Base-by-base conservation (phyloP, 2,888 invertebrate genomes). In the Syrista parreyssii region DNA sequence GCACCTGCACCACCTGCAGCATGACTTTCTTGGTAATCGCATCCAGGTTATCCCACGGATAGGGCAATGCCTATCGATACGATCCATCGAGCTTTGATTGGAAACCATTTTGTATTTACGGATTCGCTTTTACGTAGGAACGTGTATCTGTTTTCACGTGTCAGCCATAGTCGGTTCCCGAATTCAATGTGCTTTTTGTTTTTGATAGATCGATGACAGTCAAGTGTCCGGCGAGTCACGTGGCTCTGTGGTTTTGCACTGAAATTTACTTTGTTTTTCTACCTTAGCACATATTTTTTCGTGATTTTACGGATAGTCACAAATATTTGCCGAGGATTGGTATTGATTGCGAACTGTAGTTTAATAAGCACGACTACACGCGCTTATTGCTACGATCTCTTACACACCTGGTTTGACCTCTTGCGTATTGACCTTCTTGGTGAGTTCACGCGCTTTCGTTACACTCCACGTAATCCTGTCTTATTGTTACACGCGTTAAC, bases 1-100 rank as follows among this genome's bases (percentile, higher is more conserved):
- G 83, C 85, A 85, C 84, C 86, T 86, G 88, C 82, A 80, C 83
- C 85, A 83, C 80, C 81, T 79, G 83, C 78, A 75, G 40, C 71
- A 40, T 55, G 71, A 34, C 68, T 79, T 40, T 69, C 68, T 69
- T 35, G 68, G 33, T 35, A 33, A 23, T 33, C 76, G 75, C 69
- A 11, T 69, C 33, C 73, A 69, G 33, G 31, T 36, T n/a, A 31
- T 76, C 73, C 68, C 75, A 15, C 23, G 55, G 76, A 55, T 31
- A 31, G 23, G 55, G 23, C 40, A 34, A 35, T 23, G 32, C 71
- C 12, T 9, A 12, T 71, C 12, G 71, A 23, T 33, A 55, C 68
- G 72, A 33, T 32, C 68, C n/a, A 73, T 55, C 55, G 55, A 9
- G 15, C 55, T 55, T 55, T 55, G 23, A 55, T 55, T 55, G 55